A percentile compares a stretch with the other conserved stretches of the same genome.
Conservation (phyloP, 2,797 vertebrate genomes). For the Pantherophis vulpinus region DNA sequence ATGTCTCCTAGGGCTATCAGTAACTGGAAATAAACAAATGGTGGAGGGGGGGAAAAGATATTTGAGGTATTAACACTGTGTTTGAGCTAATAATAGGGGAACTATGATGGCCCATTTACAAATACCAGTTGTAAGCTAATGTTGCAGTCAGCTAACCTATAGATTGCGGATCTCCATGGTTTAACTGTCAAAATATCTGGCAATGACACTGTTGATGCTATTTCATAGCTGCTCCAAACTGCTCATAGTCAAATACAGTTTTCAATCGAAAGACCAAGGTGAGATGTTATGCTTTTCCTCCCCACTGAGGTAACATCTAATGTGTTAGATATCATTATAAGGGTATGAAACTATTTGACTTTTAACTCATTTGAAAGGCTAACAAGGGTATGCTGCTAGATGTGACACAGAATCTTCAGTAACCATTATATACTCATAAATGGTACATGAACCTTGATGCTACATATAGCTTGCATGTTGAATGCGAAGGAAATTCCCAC, state of each 20-base stretch:
- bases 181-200: background rate
- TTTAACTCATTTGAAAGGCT: background rate
- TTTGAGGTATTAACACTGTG: background rate
- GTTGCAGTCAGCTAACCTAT: background rate
- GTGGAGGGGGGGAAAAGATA: background rate
- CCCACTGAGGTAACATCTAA: background rate
- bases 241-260: background rate
- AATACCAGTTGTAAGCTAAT: background rate
- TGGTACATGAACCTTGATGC: background rate
- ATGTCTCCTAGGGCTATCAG: slow-evolving; percentile 40
- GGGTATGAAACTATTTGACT: background rate
- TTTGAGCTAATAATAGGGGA: background rate
- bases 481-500: background rate
- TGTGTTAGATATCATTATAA: background rate
- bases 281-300: background rate
- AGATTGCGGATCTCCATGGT: background rate
- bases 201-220: background rate
- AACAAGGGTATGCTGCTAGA: background rate
- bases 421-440: background rate
- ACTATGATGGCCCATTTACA: background rate
- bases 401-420: background rate
- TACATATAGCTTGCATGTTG: background rate
- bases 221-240: background rate
- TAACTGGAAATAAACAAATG: slow-evolving; percentile 38
- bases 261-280: too few relatives aligned